Evolutionary conservation across 2,888 invertebrate species (phyloP).

Genomic region (Eupeodes luniger): DNA sequence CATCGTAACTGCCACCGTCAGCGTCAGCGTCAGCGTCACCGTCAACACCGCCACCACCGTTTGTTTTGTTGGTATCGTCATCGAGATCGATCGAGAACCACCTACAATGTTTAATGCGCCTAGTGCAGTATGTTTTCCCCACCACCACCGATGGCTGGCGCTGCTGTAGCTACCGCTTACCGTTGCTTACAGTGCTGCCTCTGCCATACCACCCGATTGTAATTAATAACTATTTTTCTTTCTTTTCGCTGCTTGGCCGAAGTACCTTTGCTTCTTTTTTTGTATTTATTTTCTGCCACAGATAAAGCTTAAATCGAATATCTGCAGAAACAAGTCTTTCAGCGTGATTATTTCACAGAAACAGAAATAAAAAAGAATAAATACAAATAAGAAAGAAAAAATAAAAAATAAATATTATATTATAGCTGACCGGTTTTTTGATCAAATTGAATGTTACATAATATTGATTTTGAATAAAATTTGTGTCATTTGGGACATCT

Average conservation of each 20-base stretch:
- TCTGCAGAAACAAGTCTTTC: slow-evolving; percentile 66
- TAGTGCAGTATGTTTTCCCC: background rate
- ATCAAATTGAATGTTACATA: slow-evolving; percentile 69
- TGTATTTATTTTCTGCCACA: slow-evolving; percentile 36
- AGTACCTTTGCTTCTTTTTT: slow-evolving; percentile 29
- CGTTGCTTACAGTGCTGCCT: no score
- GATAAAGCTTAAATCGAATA: slow-evolving; percentile 55
- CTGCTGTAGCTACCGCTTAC: no score
- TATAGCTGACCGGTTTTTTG: slow-evolving; percentile 66
- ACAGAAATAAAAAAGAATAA: slow-evolving; percentile 45
- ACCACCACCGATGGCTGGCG: background rate
- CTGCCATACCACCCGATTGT: slow-evolving; percentile 27
- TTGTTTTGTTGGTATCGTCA: slow-evolving; percentile 4
- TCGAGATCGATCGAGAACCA: slow-evolving; percentile 23
- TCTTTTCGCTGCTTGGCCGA: slow-evolving; percentile 4
- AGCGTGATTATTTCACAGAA: slow-evolving; percentile 65
- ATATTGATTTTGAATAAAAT: slow-evolving; percentile 67
- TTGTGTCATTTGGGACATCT: slow-evolving; percentile 60
- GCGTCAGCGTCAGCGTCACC: background rate
- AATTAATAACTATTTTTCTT: slow-evolving; percentile 45
- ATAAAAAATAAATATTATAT: slow-evolving; percentile 45
- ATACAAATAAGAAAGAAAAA: slow-evolving; percentile 36
- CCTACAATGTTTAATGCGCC: slow-evolving; percentile 44
- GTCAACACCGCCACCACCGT: background rate
- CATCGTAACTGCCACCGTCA: slow-evolving; percentile 58